Base-by-base conservation (phyloP, 2,888 invertebrate genomes). In the Chrysolina haemoptera region DNA sequence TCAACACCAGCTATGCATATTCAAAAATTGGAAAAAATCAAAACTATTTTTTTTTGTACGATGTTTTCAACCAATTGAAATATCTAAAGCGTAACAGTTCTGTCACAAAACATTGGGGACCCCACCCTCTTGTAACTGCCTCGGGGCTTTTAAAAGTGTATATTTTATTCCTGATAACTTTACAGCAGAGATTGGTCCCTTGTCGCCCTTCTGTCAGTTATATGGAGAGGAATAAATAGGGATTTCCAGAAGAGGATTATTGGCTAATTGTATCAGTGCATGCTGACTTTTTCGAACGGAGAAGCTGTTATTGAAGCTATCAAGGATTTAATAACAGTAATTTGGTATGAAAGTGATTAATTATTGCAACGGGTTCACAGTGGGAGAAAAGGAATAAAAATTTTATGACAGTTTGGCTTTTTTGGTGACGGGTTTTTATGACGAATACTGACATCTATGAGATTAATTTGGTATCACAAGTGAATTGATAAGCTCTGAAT, bases 151-250 rank as follows among this genome's bases (percentile, higher is more conserved):
- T 80, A 82, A 82, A 82, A 80, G 80, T 80, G 77, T 81, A 82
- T 83, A 83, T 85, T 77, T 84, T 84, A 85, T 83, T 84, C 85
- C 82, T 84, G 85, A 85, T 84, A 84, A 84, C 85, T 82, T 85
- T 84, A 84, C 83, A 85, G 84, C 83, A 80, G 83, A 82, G 84
- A 85, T 85, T 80, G 84, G 81, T 85, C 86, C 85, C 85, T 81
- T 79, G 85, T 81, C 83, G 83, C 83, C 83, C 83, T 83, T 86
- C 84, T 79, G 82, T 86, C 85, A 85, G 83, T 83, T 84, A 84
- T 83, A 85, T 84, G 84, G 83, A 82, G 84, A 84, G 84, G 83
- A 84, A 85, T 85, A 84, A 85, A 84, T 82, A 80, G 85, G 84
- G 85, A 84, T 85, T 84, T 82, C 82, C 82, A 80, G 82, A 79